These are phyloP conservation scores for Athene cunicularia DNA, from an alignment of 2,113 vertebrate species.

Conservation along the genomic window DNA sequence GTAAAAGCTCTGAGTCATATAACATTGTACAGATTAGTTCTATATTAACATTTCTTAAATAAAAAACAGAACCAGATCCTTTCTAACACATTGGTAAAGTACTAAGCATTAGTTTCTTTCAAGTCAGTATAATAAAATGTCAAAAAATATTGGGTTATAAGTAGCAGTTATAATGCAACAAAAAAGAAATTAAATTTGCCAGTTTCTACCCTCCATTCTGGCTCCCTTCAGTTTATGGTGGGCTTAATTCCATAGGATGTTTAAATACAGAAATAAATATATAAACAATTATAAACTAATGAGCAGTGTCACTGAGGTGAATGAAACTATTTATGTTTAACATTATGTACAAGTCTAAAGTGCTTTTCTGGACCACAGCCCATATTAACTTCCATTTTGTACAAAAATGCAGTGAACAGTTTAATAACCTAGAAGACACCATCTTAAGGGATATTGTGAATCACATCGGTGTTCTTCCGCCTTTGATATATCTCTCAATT, in stretches of 20 bases:
- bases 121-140: not conserved
- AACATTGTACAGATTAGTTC: not conserved
- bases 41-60: not conserved
- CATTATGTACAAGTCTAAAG: conserved; percentile 43
- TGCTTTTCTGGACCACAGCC: conserved; percentile 60
- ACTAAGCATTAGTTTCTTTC: not conserved
- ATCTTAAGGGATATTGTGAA: conserved; percentile 67
- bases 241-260: not conserved
- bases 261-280: conserved; percentile 27
- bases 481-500: not conserved
- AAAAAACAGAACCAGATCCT: not conserved
- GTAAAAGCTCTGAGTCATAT: not conserved
- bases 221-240: not conserved
- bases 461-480: not conserved
- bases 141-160: not conserved
- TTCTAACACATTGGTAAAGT: not conserved
- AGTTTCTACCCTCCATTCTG: not conserved
- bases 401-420: conserved; percentile 11
- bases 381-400: conserved; percentile 23
- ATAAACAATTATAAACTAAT: conserved; percentile 42
- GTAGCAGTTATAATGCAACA: not conserved
- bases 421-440: conserved; percentile 67
- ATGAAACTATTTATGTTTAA: conserved; percentile 37
- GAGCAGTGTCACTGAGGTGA: conserved; percentile 1
- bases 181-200: not conserved